phyloP scores from a whole-genome alignment of 1,140 invertebrate genomes.

The Drosophila takahashii region DNA sequence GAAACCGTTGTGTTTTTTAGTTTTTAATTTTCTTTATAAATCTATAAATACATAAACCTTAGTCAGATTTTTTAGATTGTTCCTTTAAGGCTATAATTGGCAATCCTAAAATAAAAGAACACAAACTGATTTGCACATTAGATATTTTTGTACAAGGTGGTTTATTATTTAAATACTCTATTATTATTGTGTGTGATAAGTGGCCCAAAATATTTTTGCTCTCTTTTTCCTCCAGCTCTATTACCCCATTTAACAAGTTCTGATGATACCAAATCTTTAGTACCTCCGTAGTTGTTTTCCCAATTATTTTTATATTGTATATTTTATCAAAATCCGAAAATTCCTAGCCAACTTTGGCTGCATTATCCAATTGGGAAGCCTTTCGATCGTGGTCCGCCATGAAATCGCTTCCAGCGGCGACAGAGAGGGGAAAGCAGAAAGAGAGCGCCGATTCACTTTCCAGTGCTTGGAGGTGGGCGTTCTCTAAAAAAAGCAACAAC shows the following conservation, averaged over 20 bases:
- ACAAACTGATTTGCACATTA: too few species aligned
- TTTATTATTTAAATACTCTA: not conserved
- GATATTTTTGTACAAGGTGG: too few species aligned
- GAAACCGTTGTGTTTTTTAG: too few species aligned
- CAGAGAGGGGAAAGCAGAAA: conserved; percentile 52
- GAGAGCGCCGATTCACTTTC: conserved; percentile 49
- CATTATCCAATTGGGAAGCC: conserved; percentile 53
- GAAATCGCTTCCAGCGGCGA: conserved; percentile 65
- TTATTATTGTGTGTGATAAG: not conserved
- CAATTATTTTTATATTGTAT: conserved; percentile 17
- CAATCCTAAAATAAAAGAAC: too few species aligned
- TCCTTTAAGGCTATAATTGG: too few species aligned
- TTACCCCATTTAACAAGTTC: not conserved
- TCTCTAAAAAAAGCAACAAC: conserved; percentile 29
- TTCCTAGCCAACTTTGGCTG: conserved; percentile 10
- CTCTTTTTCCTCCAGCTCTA: too few species aligned
- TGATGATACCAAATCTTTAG: not conserved
- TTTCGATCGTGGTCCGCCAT: conserved; percentile 78
- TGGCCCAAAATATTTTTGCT: not conserved
- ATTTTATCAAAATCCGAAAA: conserved; percentile 22
- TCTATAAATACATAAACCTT: not conserved
- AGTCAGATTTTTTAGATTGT: not conserved
- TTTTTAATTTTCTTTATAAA: not conserved
- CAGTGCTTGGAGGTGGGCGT: conserved; percentile 73
- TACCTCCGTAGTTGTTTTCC: not conserved